These are phyloP conservation scores for Hyposoter dolosus DNA, from an alignment of 2,888 invertebrate genomes.

Conservation along the genomic window DNA sequence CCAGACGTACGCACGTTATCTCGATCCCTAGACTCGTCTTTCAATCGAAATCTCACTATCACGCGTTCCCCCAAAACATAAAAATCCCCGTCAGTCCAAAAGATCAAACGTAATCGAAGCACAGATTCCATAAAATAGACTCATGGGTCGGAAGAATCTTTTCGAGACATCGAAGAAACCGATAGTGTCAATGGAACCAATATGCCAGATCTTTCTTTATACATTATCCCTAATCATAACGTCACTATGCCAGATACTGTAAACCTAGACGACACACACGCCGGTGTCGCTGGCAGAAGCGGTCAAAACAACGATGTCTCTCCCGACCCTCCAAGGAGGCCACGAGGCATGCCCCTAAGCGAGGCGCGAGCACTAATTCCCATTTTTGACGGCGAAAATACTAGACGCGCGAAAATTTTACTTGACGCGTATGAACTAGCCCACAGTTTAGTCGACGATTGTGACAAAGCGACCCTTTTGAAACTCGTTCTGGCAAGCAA, in stretches of 20 bases:
- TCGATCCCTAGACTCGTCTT: not conserved
- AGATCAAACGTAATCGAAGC: not conserved
- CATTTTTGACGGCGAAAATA: not conserved
- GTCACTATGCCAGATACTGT: not conserved
- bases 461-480: not conserved
- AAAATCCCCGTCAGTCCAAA: not conserved
- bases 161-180: not conserved
- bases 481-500: not conserved
- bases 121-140: not conserved
- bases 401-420: not conserved
- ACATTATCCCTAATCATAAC: not conserved
- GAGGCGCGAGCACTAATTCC: not conserved
- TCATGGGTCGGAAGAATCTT: not conserved
- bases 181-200: not conserved
- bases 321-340: not conserved
- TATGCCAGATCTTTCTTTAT: not conserved
- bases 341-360: not conserved
- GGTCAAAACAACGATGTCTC: not conserved
- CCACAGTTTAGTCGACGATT: not conserved
- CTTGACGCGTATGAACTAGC: not conserved
- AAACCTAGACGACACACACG: not conserved
- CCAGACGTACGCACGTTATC: not conserved
- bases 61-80: not conserved
- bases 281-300: not conserved
- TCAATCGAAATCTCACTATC: not conserved